phyloP scores from a whole-genome alignment of 2,113 vertebrate genomes.

The Sigmodon hispidus region DNA sequence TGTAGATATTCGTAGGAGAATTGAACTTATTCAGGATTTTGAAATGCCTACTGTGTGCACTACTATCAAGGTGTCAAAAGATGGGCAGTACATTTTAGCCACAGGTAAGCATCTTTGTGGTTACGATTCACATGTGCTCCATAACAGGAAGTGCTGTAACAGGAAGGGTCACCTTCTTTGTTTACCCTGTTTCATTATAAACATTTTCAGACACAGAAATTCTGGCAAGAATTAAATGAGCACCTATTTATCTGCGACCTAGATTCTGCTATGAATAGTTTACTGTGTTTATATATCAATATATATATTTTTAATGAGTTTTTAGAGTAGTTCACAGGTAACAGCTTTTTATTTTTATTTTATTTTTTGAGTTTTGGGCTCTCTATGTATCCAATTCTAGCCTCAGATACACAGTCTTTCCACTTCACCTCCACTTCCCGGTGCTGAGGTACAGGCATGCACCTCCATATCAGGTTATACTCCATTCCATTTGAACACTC shows the following conservation, averaged over 20 bases:
- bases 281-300: neutral
- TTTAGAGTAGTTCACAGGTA: neutral
- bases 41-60: slow-evolving; percentile 98
- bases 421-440: neutral
- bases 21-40: slow-evolving; percentile 99
- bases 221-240: neutral
- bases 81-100: slow-evolving; percentile 97
- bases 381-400: neutral
- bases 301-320: neutral
- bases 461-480: neutral
- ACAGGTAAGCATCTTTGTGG: slow-evolving; percentile 87
- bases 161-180: neutral
- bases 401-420: neutral
- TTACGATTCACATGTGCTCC: neutral
- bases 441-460: neutral
- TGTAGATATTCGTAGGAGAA: slow-evolving; percentile 95
- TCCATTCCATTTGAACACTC: neutral
- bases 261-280: neutral
- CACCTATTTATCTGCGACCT: neutral
- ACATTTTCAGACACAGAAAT: neutral
- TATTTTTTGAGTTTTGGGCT: neutral
- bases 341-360: neutral
- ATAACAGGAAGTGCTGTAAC: neutral
- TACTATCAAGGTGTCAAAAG: slow-evolving; percentile 94
- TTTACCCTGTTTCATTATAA: neutral